Conservation (phyloP, 2,797 vertebrate genomes). For the Tragelaphus eurycerus region DNA sequence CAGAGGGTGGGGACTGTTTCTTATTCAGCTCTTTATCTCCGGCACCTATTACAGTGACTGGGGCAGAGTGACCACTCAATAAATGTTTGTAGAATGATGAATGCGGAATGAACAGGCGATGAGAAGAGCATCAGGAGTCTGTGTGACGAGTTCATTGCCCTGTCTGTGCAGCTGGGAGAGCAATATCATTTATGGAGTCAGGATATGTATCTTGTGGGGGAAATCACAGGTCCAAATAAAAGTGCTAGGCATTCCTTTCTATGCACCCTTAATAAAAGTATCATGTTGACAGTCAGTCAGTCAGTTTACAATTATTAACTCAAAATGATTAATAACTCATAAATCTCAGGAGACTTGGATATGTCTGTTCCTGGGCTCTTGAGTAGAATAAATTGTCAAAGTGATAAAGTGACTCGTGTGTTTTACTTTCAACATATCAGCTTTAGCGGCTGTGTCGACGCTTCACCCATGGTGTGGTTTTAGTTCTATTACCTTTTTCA, state of each 20-base stretch:
- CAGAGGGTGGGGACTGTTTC: not conserved
- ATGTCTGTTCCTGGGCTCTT: not conserved
- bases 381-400: not conserved
- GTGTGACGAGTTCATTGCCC: not conserved
- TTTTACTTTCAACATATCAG: not conserved
- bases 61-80: not conserved
- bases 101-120: not conserved
- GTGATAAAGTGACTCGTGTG: not conserved
- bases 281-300: not conserved
- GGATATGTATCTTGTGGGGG: not conserved
- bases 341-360: not conserved
- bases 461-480: not conserved
- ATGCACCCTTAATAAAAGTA: not conserved
- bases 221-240: not conserved
- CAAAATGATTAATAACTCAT: slow-evolving; percentile 24
- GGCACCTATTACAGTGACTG: not conserved
- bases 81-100: not conserved
- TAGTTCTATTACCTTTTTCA: not conserved
- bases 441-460: not conserved
- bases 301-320: not conserved
- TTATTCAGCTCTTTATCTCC: not conserved
- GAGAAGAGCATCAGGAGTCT: not conserved
- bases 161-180: not conserved
- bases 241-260: not conserved
- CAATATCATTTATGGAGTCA: not conserved